These are phyloP conservation scores for Caenorhabditis zanzibari DNA, from an alignment of 2,888 invertebrate genomes.

Conservation along the genomic window DNA sequence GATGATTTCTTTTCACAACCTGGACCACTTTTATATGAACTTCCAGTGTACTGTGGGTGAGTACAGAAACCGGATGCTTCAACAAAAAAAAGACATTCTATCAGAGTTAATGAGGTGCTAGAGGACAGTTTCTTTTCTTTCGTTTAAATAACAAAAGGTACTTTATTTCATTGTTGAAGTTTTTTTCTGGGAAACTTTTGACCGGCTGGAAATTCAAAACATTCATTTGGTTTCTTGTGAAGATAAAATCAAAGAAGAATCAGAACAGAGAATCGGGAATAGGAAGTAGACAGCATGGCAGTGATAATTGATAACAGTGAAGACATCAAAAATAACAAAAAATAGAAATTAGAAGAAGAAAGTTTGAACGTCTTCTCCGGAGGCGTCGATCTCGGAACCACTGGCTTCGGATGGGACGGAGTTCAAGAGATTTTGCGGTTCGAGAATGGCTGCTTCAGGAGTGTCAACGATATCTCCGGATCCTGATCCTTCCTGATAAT, in stretches of 20 bases:
- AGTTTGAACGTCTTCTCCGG: slow-evolving; percentile 48
- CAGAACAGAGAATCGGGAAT: slow-evolving; percentile 1
- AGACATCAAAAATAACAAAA: neutral
- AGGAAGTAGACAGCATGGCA: neutral
- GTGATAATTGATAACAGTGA: slow-evolving; percentile 10
- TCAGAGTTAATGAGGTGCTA: slow-evolving; percentile 35
- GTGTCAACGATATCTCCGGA: slow-evolving; percentile 22
- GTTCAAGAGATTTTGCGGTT: slow-evolving; percentile 16
- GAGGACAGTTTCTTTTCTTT: slow-evolving; percentile 29
- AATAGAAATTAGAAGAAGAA: slow-evolving; percentile 32
- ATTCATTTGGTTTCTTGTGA: neutral
- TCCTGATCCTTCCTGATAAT: slow-evolving; percentile 47
- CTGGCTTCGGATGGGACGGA: slow-evolving; percentile 16
- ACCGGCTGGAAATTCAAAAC: neutral
- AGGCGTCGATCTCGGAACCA: slow-evolving; percentile 38
- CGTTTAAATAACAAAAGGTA: slow-evolving; percentile 28
- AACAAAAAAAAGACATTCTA: slow-evolving; percentile 28
- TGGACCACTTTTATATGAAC: slow-evolving; percentile 32
- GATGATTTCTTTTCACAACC: slow-evolving; percentile 14
- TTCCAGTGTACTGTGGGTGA: slow-evolving; percentile 13
- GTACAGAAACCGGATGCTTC: slow-evolving; percentile 36
- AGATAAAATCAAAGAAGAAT: neutral
- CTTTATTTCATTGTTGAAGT: slow-evolving; percentile 14
- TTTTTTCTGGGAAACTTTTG: neutral
- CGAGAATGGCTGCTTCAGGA: slow-evolving; percentile 5